Evolutionary conservation across 2,888 invertebrate species (phyloP).

Genomic region (Drosophila mayaguana): DNA sequence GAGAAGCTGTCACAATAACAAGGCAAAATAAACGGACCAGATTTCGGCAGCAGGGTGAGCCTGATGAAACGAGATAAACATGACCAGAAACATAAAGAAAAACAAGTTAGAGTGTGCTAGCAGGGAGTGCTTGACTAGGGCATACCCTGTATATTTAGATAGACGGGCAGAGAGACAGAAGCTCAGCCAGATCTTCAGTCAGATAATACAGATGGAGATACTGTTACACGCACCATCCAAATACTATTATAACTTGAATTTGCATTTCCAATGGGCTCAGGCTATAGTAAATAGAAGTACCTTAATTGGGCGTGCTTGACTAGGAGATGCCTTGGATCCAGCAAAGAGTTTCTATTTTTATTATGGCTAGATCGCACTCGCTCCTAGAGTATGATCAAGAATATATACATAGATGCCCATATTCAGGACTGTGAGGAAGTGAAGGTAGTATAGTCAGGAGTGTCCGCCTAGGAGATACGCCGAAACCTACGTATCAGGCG

Average conservation of each 20-base stretch:
- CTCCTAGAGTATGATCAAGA: background rate
- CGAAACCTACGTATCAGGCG: background rate
- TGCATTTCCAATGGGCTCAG: too few relatives aligned
- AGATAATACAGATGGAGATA: too few relatives aligned
- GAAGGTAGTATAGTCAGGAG: background rate
- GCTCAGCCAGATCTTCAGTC: too few relatives aligned
- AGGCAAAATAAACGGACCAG: slow-evolving; percentile 26
- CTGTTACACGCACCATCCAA: too few relatives aligned
- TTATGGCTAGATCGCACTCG: too few relatives aligned
- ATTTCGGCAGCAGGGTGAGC: slow-evolving; percentile 19
- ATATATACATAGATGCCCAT: background rate
- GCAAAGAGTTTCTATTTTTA: too few relatives aligned
- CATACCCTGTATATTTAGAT: background rate
- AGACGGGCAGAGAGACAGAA: too few relatives aligned
- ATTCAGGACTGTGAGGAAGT: background rate
- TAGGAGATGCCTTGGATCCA: too few relatives aligned
- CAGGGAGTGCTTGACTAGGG: background rate
- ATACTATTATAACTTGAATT: too few relatives aligned
- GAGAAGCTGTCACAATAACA: slow-evolving; percentile 52
- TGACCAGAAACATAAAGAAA: slow-evolving; percentile 20
- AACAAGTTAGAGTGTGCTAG: background rate
- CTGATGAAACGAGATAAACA: slow-evolving; percentile 28
- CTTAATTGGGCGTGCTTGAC: too few relatives aligned
- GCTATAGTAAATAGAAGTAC: too few relatives aligned
- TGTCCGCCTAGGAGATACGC: background rate